Evolutionary conservation across 1,140 invertebrate species (phyloP).

Genomic region (Aleiodes sp.): DNA sequence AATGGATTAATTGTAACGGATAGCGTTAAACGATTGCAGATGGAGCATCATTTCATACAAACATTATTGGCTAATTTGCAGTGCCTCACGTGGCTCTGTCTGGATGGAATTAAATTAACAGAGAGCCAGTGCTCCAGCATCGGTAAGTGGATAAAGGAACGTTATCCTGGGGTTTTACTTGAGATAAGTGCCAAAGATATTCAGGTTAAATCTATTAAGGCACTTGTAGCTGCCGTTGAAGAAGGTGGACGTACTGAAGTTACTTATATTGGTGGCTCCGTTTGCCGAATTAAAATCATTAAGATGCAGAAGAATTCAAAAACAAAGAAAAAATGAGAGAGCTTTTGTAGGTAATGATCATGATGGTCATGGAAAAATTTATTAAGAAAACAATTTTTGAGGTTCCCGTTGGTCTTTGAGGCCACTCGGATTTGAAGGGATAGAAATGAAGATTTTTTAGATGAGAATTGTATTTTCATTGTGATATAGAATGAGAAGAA

Average conservation of each 20-base stretch:
- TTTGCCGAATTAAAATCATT: conserved; percentile 52
- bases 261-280: conserved; percentile 58
- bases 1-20: conserved; percentile 59
- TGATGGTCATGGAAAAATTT: neutral
- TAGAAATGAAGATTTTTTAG: too few relatives aligned
- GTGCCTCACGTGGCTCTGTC: conserved; percentile 60
- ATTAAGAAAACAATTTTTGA: too few relatives aligned
- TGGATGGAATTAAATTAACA: conserved; percentile 59
- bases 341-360: neutral
- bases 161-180: conserved; percentile 56
- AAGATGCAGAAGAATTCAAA: conserved; percentile 53
- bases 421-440: too few relatives aligned
- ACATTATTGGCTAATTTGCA: conserved; percentile 59
- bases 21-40: conserved; percentile 52
- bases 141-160: conserved; percentile 62
- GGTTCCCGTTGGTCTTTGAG: too few relatives aligned
- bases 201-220: conserved; percentile 57
- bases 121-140: conserved; percentile 56
- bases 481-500: too few relatives aligned
- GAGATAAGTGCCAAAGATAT: conserved; percentile 63
- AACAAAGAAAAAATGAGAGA: conserved; percentile 47
- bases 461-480: too few relatives aligned
- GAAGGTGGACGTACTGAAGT: conserved; percentile 62
- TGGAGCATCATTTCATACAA: conserved; percentile 62
- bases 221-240: conserved; percentile 57